A percentile compares a stretch with the other conserved stretches of the same genome.
phyloP scores from a whole-genome alignment of 35 echinoderm and acorn worm species.

The Chiridota heheva region DNA sequence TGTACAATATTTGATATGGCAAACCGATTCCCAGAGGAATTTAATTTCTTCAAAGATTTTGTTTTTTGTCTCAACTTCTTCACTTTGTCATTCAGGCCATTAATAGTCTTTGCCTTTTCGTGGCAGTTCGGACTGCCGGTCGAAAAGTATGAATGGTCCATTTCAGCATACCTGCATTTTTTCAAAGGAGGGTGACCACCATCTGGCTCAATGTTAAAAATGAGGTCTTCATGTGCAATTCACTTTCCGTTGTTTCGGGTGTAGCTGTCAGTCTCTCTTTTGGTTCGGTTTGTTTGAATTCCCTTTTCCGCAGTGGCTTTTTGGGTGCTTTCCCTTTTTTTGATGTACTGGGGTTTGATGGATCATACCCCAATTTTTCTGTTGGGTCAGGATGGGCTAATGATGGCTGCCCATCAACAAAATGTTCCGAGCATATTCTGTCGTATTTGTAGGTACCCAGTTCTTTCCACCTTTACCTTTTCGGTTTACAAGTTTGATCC shows the following conservation, averaged over 20 bases:
- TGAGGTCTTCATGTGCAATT: too few relatives aligned
- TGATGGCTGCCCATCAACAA: constrained; percentile 38
- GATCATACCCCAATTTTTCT: constrained; percentile 43
- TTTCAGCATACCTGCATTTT: not conserved
- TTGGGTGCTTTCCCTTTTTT: constrained; percentile 5
- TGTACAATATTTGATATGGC: constrained; percentile 4
- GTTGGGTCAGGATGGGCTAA: constrained; percentile 45
- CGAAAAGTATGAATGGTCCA: not conserved
- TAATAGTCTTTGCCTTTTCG: not conserved
- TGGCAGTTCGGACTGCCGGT: not conserved
- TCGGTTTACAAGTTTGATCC: constrained; percentile 53
- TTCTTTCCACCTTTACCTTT: constrained; percentile 22
- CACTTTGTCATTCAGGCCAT: not conserved
- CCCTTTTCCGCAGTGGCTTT: not conserved
- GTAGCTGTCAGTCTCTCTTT: not conserved
- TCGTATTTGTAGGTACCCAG: constrained; percentile 37
- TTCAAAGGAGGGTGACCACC: not conserved
- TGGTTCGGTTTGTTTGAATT: not conserved
- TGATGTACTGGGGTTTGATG: not conserved
- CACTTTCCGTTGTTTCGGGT: not conserved
- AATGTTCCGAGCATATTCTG: constrained; percentile 57
- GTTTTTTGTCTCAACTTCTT: not conserved
- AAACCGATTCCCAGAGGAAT: not conserved
- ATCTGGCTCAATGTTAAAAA: too few relatives aligned
- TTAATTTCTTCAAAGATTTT: not conserved